Base-by-base conservation (phyloP, 2,888 invertebrate species). In the Cetonia aurata region DNA sequence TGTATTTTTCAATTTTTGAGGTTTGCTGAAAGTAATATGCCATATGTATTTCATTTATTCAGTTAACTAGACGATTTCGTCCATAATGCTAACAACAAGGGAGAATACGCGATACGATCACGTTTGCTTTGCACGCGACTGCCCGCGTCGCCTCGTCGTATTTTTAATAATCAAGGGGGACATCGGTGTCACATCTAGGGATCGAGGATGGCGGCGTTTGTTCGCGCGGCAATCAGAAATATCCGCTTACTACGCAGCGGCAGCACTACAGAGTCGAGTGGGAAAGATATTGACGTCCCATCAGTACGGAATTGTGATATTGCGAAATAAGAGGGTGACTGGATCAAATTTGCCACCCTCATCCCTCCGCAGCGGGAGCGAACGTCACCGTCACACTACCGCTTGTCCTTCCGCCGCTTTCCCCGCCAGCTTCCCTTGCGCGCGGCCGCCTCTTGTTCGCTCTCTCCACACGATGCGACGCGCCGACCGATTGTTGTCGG, bases 341-440 rank as follows among this genome's bases (percentile, higher is more conserved):
- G 69, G 62, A 69, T 69, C 69, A 69, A 69, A 69, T 69, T 69
- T 69, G 53, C 69, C 69, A 69, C 69, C 69, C 69, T 65, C 50
- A 15, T 62, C 44, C 53, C 69, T 53, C 33, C 57, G 17, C 33
- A 55, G 41, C 6, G 6, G 37, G 9, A 8, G 37, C 37, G 37
- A 52, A 48, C 52, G 17, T 50, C 50, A 50, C 12, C 62, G 33
- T 46, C 59, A 59, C 48, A 62, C 62, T 42, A 48, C 48, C 60
- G 44, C 53, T 6, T 31, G 19, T n/a, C 31, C 19, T 25, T 10
- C 53, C 53, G 19, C 52, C 19, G 17, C 13, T 25, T 25, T 53
- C 25, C 19, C 53, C 37, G 15, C 15, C 15, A 33, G 37, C 56
- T 56, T 37, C 33, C 15, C 57, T 19, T 33, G 15, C 42, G 37